These are phyloP conservation scores for Oscarella lobularis DNA, from an alignment of 37 sponge, comb jelly and placozoan species.

Conservation along the genomic window DNA sequence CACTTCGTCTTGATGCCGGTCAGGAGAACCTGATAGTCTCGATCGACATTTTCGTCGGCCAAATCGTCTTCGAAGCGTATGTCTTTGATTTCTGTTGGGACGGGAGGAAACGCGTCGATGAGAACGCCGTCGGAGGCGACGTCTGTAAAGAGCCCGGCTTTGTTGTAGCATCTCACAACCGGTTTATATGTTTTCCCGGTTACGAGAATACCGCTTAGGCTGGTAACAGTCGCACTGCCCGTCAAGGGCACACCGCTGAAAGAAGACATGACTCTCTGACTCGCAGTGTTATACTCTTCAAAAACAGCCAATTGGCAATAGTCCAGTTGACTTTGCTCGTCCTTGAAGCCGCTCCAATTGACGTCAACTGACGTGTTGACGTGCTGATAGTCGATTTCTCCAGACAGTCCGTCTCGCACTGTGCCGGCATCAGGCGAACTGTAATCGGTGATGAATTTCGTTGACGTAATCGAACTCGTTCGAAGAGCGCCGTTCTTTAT, in stretches of 20 bases:
- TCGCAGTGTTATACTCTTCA: background rate
- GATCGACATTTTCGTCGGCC: background rate
- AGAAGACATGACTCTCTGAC: background rate
- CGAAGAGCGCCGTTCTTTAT: background rate
- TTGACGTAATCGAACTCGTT: background rate
- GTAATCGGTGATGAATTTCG: background rate
- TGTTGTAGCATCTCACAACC: background rate
- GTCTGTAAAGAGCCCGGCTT: background rate
- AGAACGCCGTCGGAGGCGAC: background rate
- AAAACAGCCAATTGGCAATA: background rate
- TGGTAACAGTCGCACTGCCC: background rate
- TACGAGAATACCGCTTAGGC: background rate
- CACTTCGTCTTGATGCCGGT: background rate
- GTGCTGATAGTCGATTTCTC: background rate
- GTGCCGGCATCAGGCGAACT: background rate
- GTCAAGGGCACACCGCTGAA: background rate
- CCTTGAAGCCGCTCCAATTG: background rate
- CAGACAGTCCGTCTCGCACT: background rate
- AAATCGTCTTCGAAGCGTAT: background rate
- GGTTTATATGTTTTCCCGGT: background rate
- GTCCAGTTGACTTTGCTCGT: background rate
- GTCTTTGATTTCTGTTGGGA: too few relatives aligned
- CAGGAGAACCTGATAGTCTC: background rate
- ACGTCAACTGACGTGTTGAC: background rate
- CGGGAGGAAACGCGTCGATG: background rate